Percentiles rank a stretch among this genome's conserved stretches.
phyloP scores from a whole-genome alignment of 2,113 vertebrate genomes.

The Sapajus apella region DNA sequence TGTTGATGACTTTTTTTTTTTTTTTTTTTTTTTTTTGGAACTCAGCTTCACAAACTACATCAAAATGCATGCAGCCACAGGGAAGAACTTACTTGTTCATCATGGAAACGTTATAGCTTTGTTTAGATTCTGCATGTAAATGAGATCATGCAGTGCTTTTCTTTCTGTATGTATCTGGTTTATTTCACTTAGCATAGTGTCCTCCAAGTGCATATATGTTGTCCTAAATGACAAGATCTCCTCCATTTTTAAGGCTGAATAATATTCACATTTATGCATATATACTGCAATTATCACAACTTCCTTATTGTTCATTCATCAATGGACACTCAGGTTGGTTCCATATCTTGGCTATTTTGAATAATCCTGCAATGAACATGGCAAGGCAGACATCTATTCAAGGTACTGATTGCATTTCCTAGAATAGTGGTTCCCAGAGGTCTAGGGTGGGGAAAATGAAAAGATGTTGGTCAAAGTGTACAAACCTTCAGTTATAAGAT shows the following conservation, averaged over 20 bases:
- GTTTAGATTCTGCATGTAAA: neutral
- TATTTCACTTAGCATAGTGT: neutral
- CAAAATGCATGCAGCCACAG: neutral
- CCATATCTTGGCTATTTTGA: neutral
- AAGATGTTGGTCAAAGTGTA: neutral
- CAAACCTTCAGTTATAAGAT: neutral
- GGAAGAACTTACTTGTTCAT: neutral
- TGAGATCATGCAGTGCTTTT: neutral
- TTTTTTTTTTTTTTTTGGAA: neutral
- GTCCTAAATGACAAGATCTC: neutral
- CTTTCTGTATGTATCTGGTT: neutral
- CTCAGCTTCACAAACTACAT: neutral
- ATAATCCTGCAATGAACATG: neutral
- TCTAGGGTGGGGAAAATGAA: neutral
- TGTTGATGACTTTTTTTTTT: neutral
- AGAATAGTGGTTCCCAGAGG: neutral
- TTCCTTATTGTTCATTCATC: neutral
- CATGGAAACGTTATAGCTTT: neutral
- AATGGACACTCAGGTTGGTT: neutral
- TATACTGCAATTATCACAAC: neutral
- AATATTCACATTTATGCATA: neutral
- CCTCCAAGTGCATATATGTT: neutral
- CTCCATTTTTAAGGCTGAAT: neutral
- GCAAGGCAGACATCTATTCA: neutral
- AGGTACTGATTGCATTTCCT: neutral